These are phyloP conservation scores for Lissonota sp. DNA, from an alignment of 2,888 invertebrate genomes.

Conservation along the genomic window DNA sequence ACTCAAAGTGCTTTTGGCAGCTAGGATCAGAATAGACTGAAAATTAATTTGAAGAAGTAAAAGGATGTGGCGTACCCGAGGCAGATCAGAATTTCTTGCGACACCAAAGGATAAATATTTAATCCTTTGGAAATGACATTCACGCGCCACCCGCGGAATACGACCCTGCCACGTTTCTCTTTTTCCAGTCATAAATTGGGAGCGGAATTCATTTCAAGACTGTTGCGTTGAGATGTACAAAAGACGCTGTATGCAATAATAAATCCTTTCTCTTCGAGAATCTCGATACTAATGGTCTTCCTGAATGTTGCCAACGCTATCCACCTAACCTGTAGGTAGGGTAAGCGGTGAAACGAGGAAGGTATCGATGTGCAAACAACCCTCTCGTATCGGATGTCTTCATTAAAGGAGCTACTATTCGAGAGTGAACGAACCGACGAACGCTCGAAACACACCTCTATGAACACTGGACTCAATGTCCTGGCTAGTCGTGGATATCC, in stretches of 20 bases:
- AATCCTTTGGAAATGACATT: background rate
- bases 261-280: background rate
- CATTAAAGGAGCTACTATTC: conserved; percentile 45
- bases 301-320: conserved; percentile 11
- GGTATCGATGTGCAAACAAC: conserved; percentile 50
- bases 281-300: background rate
- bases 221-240: background rate
- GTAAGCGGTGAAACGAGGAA: too few species aligned
- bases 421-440: conserved; percentile 41
- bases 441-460: conserved; percentile 29
- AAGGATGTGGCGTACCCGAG: too few species aligned
- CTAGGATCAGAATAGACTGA: too few species aligned
- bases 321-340: background rate
- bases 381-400: conserved; percentile 46
- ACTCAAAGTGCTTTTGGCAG: too few species aligned
- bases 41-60: too few species aligned
- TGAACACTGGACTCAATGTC: conserved; percentile 16
- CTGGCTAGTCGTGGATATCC: too few species aligned
- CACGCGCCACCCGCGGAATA: background rate
- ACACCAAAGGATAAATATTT: background rate
- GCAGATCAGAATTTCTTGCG: too few species aligned
- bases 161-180: background rate
- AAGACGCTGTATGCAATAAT: too few species aligned
- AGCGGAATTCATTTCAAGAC: background rate
- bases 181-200: background rate